A percentile compares a stretch with the other conserved stretches of the same genome.
Evolutionary conservation across 2,113 vertebrate genomes (phyloP).

Genomic region (Stigmatopora nigra): DNA sequence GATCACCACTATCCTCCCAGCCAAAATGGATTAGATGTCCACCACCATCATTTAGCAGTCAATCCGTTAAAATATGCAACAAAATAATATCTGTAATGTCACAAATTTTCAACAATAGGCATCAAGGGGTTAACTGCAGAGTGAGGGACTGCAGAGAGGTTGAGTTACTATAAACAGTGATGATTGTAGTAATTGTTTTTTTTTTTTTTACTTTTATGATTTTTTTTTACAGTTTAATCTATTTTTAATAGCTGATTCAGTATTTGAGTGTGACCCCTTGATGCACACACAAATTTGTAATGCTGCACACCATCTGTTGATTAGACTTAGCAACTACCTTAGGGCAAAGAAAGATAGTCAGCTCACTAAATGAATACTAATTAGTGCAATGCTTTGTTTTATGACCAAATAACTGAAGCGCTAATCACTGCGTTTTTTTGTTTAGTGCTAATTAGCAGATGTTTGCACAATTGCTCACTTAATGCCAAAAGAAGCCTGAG

Average conservation of each 20-base stretch:
- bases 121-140: background rate
- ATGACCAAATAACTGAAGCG: conserved; percentile 6
- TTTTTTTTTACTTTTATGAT: background rate
- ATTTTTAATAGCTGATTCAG: background rate
- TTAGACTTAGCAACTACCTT: conserved; percentile 23
- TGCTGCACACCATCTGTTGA: conserved; percentile 18
- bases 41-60: no score
- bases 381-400: conserved; percentile 8
- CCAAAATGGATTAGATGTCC: no score
- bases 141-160: background rate
- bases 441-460: conserved; percentile 9
- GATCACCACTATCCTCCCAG: no score
- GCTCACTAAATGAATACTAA: conserved; percentile 9
- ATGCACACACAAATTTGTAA: background rate
- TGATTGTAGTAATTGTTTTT: background rate
- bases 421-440: background rate
- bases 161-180: background rate
- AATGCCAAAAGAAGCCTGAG: background rate
- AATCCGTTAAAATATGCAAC: background rate
- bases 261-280: background rate
- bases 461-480: conserved; percentile 6
- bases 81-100: background rate
- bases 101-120: no score
- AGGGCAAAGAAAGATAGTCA: conserved; percentile 7
- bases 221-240: background rate